These are phyloP conservation scores for Melanostoma scalare DNA, from an alignment of 2,888 invertebrate genomes.

Conservation along the genomic window DNA sequence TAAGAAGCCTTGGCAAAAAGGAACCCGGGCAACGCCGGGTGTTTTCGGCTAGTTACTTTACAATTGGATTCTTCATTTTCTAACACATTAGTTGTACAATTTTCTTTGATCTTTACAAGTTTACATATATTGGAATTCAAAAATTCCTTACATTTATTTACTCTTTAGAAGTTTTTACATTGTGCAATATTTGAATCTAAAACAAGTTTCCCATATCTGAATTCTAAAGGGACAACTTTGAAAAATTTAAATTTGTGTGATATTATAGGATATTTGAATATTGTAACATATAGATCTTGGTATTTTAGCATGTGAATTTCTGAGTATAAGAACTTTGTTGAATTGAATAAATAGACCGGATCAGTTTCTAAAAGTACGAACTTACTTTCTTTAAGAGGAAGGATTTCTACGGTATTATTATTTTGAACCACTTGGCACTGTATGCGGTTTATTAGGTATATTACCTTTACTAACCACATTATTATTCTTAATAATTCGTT, in stretches of 20 bases:
- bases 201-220: constrained; percentile 2
- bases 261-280: constrained; percentile 6
- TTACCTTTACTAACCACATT: constrained; percentile 1
- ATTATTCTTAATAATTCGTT: constrained; percentile 1
- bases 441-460: constrained; percentile 9
- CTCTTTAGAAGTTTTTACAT: constrained; percentile 8
- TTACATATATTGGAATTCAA: constrained; percentile 6
- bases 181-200: constrained; percentile 15
- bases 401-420: constrained; percentile 8
- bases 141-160: constrained; percentile 9
- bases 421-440: constrained; percentile 17
- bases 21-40: no score
- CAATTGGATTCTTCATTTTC: constrained; percentile 12
- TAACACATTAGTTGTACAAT: constrained; percentile 8
- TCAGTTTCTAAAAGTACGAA: constrained; percentile 4
- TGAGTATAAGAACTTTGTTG: background rate
- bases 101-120: constrained; percentile 4
- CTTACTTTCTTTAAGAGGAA: constrained; percentile 17
- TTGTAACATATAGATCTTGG: constrained; percentile 7
- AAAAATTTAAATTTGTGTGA: constrained; percentile 10
- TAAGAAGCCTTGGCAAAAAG: no score
- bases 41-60: no score
- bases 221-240: constrained; percentile 17
- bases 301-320: constrained; percentile 9
- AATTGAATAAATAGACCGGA: background rate